A percentile compares a stretch with the other conserved stretches of the same genome.
phyloP scores from a whole-genome alignment of 2,888 invertebrate genomes.

The Mylabris sibirica region DNA sequence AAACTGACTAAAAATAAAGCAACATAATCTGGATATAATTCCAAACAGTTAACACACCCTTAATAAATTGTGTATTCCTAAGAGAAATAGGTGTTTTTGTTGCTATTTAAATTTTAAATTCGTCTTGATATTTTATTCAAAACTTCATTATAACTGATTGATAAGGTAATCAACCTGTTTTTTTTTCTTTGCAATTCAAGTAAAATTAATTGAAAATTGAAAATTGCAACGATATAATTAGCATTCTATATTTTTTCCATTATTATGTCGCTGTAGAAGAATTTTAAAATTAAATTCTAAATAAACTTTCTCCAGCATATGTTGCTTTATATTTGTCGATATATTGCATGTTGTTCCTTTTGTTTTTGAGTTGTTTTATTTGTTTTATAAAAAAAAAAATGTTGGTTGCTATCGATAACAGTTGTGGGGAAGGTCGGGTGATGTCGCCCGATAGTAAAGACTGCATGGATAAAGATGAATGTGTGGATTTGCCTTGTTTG shows the following conservation, averaged over 20 bases:
- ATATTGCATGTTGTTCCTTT: background rate
- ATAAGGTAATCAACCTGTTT: background rate
- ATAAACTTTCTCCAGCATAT: background rate
- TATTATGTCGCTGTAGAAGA: background rate
- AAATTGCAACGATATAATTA: background rate
- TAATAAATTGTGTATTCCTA: background rate
- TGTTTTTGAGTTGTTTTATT: background rate
- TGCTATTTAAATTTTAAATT: background rate
- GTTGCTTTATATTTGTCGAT: background rate
- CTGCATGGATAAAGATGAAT: conserved; percentile 95
- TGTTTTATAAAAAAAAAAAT: background rate
- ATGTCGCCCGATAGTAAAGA: conserved; percentile 90
- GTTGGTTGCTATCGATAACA: conserved; percentile 56
- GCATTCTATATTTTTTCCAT: background rate
- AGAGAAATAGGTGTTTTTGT: background rate
- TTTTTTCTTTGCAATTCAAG: background rate
- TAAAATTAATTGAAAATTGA: background rate
- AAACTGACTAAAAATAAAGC: background rate
- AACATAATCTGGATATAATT: background rate
- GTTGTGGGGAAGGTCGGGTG: conserved; percentile 93
- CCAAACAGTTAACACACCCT: background rate
- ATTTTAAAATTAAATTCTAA: background rate
- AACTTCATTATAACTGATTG: background rate
- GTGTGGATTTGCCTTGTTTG: conserved; percentile 90
- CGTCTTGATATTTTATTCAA: background rate